phyloP scores from a whole-genome alignment of 2,888 invertebrate species.

The Orchestes rusci region DNA sequence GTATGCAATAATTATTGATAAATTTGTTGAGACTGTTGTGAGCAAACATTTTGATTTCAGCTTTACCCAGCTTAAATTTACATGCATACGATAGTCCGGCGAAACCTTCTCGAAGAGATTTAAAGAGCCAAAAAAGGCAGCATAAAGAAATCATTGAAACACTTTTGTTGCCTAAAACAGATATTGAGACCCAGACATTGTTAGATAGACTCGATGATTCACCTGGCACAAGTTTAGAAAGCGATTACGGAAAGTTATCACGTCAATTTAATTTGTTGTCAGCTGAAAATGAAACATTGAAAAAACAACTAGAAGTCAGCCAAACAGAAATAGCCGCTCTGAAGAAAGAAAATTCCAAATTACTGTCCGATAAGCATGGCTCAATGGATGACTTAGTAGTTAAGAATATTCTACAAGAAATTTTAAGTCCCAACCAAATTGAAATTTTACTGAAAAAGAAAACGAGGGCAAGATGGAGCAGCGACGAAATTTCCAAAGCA shows the following conservation, averaged over 20 bases:
- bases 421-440: not conserved
- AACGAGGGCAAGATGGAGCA: slow-evolving; percentile 2
- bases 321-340: not conserved
- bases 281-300: not conserved
- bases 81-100: not conserved
- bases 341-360: not conserved
- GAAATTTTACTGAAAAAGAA: not conserved
- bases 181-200: no score
- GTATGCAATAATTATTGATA: not conserved
- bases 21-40: no score
- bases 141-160: not conserved
- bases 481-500: slow-evolving; percentile 20
- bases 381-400: not conserved
- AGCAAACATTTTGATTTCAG: no score
- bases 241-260: not conserved
- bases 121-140: not conserved
- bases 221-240: not conserved
- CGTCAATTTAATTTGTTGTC: no score
- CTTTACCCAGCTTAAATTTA: not conserved
- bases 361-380: not conserved
- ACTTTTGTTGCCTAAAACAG: not conserved
- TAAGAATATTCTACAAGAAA: not conserved
- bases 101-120: not conserved
- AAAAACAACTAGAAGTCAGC: not conserved
- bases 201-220: not conserved